A percentile compares a stretch with the other conserved stretches of the same genome.
phyloP scores from a whole-genome alignment of 2,888 invertebrate species.

The Drosophila algonquin region DNA sequence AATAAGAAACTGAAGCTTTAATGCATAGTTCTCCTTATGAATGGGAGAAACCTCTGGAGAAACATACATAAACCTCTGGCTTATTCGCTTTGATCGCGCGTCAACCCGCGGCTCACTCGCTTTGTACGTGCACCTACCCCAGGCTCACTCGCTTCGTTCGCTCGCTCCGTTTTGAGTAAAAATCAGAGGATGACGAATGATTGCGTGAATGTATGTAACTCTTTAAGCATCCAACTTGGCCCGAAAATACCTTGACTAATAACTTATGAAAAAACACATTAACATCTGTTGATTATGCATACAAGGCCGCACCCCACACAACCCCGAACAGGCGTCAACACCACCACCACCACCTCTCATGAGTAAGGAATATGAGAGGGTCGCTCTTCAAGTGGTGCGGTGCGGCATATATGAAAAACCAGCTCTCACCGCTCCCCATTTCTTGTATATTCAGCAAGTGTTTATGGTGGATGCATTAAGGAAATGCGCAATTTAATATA shows the following conservation, averaged over 20 bases:
- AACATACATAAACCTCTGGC: no score
- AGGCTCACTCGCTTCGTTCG: no score
- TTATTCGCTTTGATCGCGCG: no score
- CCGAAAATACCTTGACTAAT: slow-evolving; percentile 6
- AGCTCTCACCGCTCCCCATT: slow-evolving; percentile 6
- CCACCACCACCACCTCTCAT: not conserved
- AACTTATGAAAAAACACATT: slow-evolving; percentile 4
- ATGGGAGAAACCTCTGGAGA: no score
- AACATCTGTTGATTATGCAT: slow-evolving; percentile 12
- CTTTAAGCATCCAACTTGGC: not conserved
- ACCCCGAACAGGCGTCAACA: not conserved
- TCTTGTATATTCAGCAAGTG: slow-evolving; percentile 15
- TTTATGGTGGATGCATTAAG: slow-evolving; percentile 20
- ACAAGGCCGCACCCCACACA: slow-evolving; percentile 22
- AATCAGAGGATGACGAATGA: no score
- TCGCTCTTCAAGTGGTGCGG: slow-evolving; percentile 3
- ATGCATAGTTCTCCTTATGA: slow-evolving; percentile 11
- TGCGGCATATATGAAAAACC: slow-evolving; percentile 3
- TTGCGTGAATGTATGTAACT: not conserved
- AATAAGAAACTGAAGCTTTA: not conserved
- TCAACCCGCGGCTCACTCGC: no score
- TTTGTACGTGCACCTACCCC: no score
- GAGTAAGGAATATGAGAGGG: slow-evolving; percentile 3
- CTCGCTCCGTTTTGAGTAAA: no score
- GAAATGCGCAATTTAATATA: slow-evolving; percentile 38